These are phyloP conservation scores for Eupithecia pulchellata DNA, from an alignment of 2,888 invertebrate species.

Conservation along the genomic window DNA sequence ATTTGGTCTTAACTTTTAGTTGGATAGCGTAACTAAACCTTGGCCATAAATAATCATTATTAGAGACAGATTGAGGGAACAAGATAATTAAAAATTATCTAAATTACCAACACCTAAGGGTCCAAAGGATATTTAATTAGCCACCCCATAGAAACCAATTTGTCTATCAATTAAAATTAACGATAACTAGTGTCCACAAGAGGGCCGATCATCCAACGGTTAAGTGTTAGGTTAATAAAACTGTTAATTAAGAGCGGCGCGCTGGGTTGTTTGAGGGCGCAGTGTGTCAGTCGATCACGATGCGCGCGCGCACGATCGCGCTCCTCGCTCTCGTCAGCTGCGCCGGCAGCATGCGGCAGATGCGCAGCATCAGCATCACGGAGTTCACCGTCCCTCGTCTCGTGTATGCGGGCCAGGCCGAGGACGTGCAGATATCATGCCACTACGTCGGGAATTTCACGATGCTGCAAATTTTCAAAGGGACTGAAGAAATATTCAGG, in stretches of 20 bases:
- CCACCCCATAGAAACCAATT: conserved; percentile 72
- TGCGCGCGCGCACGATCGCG: conserved; percentile 63
- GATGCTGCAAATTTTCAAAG: conserved; percentile 77
- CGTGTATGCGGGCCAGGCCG: conserved; percentile 63
- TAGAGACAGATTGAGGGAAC: background rate
- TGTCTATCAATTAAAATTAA: conserved; percentile 72
- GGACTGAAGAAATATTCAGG: conserved; percentile 74
- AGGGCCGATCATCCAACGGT: conserved; percentile 69
- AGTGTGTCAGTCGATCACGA: conserved; percentile 72
- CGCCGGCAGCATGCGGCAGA: conserved; percentile 25
- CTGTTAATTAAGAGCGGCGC: conserved; percentile 79
- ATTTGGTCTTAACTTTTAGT: background rate
- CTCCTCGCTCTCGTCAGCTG: conserved; percentile 53
- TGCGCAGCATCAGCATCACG: conserved; percentile 70
- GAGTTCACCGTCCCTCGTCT: conserved; percentile 63
- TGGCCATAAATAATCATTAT: conserved; percentile 10
- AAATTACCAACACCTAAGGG: conserved; percentile 24
- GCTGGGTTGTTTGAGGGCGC: conserved; percentile 61
- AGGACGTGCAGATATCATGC: conserved; percentile 74
- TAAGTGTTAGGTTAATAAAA: conserved; percentile 83
- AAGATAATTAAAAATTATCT: conserved; percentile 17
- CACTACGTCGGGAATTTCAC: conserved; percentile 79
- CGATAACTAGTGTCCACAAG: conserved; percentile 62
- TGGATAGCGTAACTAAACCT: background rate
- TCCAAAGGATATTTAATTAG: conserved; percentile 44